Conservation (phyloP, 2,888 invertebrate genomes). For the Leptinotarsa rubiginosa region DNA sequence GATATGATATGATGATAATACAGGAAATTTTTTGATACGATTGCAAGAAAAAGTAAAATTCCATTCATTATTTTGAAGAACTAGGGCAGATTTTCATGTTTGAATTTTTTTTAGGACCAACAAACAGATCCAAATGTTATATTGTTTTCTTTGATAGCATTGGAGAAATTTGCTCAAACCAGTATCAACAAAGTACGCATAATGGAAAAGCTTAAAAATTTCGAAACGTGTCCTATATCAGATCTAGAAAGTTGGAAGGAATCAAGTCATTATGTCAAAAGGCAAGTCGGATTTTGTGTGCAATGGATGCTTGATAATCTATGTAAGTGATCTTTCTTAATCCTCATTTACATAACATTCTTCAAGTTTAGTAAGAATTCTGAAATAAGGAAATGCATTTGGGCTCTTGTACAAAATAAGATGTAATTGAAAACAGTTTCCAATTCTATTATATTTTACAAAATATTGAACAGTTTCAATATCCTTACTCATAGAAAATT, state of each 20-base stretch:
- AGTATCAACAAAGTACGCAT: conserved; percentile 89
- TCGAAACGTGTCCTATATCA: conserved; percentile 75
- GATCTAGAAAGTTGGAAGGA: conserved; percentile 76
- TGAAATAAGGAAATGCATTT: too few relatives aligned
- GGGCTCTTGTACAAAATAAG: too few relatives aligned
- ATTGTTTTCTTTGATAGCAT: conserved; percentile 86
- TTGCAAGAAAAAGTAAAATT: too few relatives aligned
- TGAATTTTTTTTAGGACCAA: conserved; percentile 66
- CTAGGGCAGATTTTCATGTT: too few relatives aligned
- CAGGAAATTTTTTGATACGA: too few relatives aligned
- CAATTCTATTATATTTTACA: too few relatives aligned
- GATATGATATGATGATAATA: too few relatives aligned
- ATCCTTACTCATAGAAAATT: too few relatives aligned
- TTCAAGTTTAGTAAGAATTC: too few relatives aligned
- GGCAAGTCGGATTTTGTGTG: conserved; percentile 93
- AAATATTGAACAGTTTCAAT: too few relatives aligned
- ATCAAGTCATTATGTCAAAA: conserved; percentile 74
- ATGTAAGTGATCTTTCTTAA: conserved; percentile 71
- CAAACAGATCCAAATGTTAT: conserved; percentile 80
- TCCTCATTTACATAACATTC: neutral
- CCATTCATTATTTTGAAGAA: too few relatives aligned
- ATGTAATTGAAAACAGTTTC: too few relatives aligned
- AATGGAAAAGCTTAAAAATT: conserved; percentile 72
- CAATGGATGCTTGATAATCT: conserved; percentile 93
- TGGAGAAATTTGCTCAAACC: conserved; percentile 94